Conservation (phyloP, 2,888 invertebrate species). For the Seira sanloemensis region DNA sequence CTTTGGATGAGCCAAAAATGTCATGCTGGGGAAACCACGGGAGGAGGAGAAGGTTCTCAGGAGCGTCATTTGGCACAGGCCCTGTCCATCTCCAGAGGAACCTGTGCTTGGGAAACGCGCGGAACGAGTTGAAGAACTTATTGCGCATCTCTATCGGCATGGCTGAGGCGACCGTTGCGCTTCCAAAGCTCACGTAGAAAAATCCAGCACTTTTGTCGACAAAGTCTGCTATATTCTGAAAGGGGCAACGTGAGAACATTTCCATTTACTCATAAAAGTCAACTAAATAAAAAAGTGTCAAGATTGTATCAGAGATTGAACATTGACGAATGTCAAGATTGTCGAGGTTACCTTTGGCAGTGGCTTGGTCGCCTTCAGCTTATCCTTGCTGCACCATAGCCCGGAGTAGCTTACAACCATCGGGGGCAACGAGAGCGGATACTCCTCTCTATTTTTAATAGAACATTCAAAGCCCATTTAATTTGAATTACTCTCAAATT, state of each 20-base stretch:
- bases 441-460: too few species aligned
- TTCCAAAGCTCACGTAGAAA: constrained; percentile 70
- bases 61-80: constrained; percentile 40
- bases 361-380: background rate
- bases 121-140: constrained; percentile 60
- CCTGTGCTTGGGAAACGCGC: constrained; percentile 46
- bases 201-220: constrained; percentile 62
- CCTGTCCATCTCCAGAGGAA: constrained; percentile 73
- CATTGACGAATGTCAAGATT: background rate
- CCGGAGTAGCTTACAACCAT: constrained; percentile 33
- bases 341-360: constrained; percentile 28
- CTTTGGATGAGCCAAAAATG: constrained; percentile 66
- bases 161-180: constrained; percentile 25
- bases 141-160: constrained; percentile 43
- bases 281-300: background rate
- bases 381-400: constrained; percentile 25
- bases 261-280: too few species aligned
- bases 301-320: background rate
- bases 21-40: constrained; percentile 73
- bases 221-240: constrained; percentile 62
- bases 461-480: too few species aligned
- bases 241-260: too few species aligned
- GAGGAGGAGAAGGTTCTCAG: constrained; percentile 68
- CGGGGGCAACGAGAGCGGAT: constrained; percentile 27
- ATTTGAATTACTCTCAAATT: too few species aligned